Evolutionary conservation across 2,888 invertebrate genomes (phyloP).

Genomic region (Apamea crenata): DNA sequence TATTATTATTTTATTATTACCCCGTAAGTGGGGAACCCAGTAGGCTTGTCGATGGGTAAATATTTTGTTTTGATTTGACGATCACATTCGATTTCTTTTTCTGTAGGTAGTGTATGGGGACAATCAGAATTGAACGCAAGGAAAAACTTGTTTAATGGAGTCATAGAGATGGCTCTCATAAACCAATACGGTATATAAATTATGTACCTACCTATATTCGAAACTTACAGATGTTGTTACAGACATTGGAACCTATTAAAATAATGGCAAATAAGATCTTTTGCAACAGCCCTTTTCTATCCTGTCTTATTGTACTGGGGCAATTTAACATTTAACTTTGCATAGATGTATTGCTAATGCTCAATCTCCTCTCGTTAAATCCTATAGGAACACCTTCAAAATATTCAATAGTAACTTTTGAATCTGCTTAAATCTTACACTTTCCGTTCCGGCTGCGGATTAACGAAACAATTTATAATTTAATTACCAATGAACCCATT

Average conservation of each 20-base stretch:
- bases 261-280: neutral
- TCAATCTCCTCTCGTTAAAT: neutral
- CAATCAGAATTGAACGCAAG: neutral
- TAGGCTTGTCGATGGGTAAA: conserved; percentile 49
- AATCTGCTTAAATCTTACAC: conserved; percentile 13
- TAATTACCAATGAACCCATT: conserved; percentile 44
- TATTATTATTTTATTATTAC: conserved; percentile 72
- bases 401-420: neutral
- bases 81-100: conserved; percentile 9
- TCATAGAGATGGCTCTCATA: neutral
- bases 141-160: neutral
- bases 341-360: neutral
- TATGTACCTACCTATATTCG: neutral
- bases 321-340: neutral
- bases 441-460: conserved; percentile 12
- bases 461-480: conserved; percentile 49
- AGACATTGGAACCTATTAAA: neutral
- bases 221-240: conserved; percentile 2
- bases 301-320: neutral
- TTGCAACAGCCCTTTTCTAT: neutral
- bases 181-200: neutral
- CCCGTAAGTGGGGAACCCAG: conserved; percentile 43
- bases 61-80: conserved; percentile 56
- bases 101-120: neutral
- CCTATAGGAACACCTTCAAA: neutral